Evolutionary conservation across 2,113 vertebrate species (phyloP).

Genomic region (Bubalus kerabau): DNA sequence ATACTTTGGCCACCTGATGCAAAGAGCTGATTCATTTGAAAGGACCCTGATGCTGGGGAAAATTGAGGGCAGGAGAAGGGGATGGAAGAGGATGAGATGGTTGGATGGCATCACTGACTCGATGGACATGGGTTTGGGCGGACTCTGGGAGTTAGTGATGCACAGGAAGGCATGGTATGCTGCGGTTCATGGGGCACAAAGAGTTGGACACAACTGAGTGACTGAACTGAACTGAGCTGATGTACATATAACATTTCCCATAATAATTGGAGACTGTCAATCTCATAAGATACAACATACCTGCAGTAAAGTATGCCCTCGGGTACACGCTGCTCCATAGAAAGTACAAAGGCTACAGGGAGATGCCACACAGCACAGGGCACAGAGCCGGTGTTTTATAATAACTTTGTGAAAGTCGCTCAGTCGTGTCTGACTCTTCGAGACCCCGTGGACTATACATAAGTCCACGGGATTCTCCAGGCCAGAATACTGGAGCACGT

Average conservation of each 20-base stretch:
- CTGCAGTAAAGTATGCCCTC: neutral
- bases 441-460: neutral
- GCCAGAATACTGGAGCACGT: neutral
- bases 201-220: too few species aligned
- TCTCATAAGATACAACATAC: neutral
- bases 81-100: too few species aligned
- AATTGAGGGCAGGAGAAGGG: too few species aligned
- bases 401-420: neutral
- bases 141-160: too few species aligned
- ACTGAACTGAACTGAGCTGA: too few species aligned
- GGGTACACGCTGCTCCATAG: rapidly evolving
- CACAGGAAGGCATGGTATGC: too few species aligned
- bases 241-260: neutral
- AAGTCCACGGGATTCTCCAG: neutral
- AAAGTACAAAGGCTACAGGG: neutral
- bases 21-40: too few species aligned
- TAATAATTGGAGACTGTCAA: rapidly evolving
- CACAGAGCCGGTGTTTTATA: neutral
- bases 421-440: neutral
- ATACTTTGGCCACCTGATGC: too few species aligned
- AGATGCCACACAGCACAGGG: neutral
- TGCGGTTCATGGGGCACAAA: rapidly evolving
- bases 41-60: too few species aligned
- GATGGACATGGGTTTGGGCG: too few species aligned
- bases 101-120: too few species aligned